Percentiles rank a stretch among this genome's conserved stretches.
phyloP scores from a whole-genome alignment of 1,140 invertebrate species.

The Homarus americanus region DNA sequence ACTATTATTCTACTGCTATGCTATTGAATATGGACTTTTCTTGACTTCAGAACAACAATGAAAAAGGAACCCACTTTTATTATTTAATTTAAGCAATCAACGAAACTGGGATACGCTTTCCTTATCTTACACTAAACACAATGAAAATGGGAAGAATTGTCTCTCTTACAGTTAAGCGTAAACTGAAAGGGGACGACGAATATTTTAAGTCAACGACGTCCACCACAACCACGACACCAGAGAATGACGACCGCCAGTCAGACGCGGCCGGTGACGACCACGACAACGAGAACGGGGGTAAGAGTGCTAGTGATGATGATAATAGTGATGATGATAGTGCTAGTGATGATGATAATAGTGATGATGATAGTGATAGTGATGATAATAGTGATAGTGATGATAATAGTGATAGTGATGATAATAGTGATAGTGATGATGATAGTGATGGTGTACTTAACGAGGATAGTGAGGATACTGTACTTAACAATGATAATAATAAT shows the following conservation, averaged over 20 bases:
- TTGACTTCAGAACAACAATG: no score
- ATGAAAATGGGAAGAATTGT: no score
- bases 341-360: slow-evolving; percentile 8
- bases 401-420: background rate
- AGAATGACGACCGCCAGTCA: slow-evolving; percentile 47
- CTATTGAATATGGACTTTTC: no score
- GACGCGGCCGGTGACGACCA: slow-evolving; percentile 47
- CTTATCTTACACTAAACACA: no score
- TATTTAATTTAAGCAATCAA: no score
- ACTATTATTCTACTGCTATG: no score
- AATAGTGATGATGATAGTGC: slow-evolving; percentile 7
- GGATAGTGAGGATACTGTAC: slow-evolving; percentile 28
- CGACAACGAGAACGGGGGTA: slow-evolving; percentile 39
- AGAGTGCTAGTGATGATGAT: background rate
- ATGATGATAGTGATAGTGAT: slow-evolving; percentile 47
- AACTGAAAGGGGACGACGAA: slow-evolving; percentile 70
- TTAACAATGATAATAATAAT: background rate
- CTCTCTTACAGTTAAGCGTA: slow-evolving; percentile 65
- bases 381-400: background rate
- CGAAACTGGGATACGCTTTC: no score
- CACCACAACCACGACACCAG: slow-evolving; percentile 36
- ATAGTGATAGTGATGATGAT: slow-evolving; percentile 6
- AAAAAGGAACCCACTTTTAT: no score
- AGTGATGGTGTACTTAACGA: slow-evolving; percentile 1
- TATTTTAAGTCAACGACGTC: slow-evolving; percentile 69